Percentiles rank a stretch among this genome's conserved stretches.
These are phyloP conservation scores for Metaphire vulgaris DNA, from an alignment of 1,140 invertebrate genomes.

Conservation along the genomic window DNA sequence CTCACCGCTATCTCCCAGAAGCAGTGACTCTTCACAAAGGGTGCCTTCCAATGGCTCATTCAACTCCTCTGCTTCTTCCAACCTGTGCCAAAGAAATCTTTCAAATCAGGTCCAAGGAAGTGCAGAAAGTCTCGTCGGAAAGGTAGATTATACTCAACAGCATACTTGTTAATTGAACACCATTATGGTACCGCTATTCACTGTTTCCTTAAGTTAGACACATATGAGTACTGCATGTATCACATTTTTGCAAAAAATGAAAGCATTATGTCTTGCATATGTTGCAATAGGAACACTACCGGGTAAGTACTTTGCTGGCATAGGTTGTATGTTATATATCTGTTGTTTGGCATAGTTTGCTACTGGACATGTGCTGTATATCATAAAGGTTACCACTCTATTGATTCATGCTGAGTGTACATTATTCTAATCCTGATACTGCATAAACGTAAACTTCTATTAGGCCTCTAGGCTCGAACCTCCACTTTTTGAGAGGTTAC, in stretches of 20 bases:
- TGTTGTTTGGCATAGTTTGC: no score
- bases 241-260: neutral
- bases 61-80: neutral
- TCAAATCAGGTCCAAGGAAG: constrained; percentile 63
- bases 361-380: no score
- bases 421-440: no score
- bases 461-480: no score
- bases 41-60: neutral
- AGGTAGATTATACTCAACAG: constrained; percentile 56
- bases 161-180: neutral
- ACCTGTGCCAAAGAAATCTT: neutral
- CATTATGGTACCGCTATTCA: neutral
- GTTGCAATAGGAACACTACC: neutral
- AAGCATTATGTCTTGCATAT: neutral
- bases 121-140: constrained; percentile 84
- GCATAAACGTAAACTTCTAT: no score
- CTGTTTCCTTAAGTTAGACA: neutral
- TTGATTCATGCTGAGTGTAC: neutral
- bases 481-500: no score
- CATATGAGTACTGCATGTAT: neutral
- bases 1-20: neutral
- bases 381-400: no score
- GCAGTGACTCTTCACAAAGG: neutral
- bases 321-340: no score
- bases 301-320: no score